These are phyloP conservation scores for Athrips mouffetella DNA, from an alignment of 2,888 invertebrate species.

Conservation along the genomic window DNA sequence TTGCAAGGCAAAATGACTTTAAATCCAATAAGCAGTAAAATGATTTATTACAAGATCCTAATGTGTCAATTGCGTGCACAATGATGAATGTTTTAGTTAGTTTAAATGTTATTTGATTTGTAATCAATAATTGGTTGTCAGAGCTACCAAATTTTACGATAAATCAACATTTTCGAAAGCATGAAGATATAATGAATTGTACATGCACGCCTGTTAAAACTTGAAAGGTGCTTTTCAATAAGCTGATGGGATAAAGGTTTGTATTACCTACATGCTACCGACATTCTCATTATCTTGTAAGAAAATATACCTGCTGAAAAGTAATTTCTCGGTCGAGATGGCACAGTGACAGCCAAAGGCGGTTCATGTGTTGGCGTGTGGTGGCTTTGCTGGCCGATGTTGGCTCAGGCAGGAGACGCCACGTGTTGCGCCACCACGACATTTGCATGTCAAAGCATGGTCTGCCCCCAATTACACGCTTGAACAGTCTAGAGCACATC, in stretches of 20 bases:
- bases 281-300: conserved; percentile 2
- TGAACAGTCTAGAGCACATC: too few relatives aligned
- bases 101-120: not conserved
- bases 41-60: conserved; percentile 49
- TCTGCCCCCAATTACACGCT: conserved; percentile 56
- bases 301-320: conserved; percentile 17
- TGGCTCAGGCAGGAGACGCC: conserved; percentile 26
- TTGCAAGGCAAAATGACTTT: conserved; percentile 22
- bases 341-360: conserved; percentile 1
- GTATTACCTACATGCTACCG: too few relatives aligned
- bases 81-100: conserved; percentile 1
- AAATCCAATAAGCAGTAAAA: conserved; percentile 34
- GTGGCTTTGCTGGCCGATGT: conserved; percentile 8
- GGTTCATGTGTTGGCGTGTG: conserved; percentile 25
- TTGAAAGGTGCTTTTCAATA: too few relatives aligned
- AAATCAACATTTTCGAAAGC: too few relatives aligned
- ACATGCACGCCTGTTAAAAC: too few relatives aligned
- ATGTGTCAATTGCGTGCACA: conserved; percentile 54
- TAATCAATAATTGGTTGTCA: conserved; percentile 3
- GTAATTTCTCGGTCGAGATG: conserved; percentile 18
- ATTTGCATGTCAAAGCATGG: conserved; percentile 71
- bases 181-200: too few relatives aligned
- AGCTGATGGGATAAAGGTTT: not conserved
- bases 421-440: conserved; percentile 58
- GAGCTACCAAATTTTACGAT: not conserved